phyloP scores from a whole-genome alignment of 2,888 invertebrate genomes.

The Tenodera sinensis region DNA sequence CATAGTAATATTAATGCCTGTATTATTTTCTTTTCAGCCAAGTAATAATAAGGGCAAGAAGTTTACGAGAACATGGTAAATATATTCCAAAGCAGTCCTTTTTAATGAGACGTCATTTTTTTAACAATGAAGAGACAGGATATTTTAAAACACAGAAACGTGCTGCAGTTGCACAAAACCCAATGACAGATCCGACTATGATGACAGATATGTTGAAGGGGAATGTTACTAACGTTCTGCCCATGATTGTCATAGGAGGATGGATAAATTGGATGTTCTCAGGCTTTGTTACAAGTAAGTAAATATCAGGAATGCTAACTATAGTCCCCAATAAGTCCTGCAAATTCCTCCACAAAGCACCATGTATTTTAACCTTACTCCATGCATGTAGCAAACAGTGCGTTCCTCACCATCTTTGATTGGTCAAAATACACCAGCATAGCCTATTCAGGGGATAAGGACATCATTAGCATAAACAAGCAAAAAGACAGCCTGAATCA shows the following conservation, averaged over 20 bases:
- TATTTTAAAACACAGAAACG: slow-evolving; percentile 92
- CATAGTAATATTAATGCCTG: too few species aligned
- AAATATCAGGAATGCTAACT: not conserved
- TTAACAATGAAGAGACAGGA: slow-evolving; percentile 89
- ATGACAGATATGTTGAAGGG: slow-evolving; percentile 99
- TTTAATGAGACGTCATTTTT: slow-evolving; percentile 87
- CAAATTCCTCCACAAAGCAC: too few species aligned
- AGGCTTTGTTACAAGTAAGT: slow-evolving; percentile 93
- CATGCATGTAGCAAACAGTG: too few species aligned
- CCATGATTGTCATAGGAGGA: slow-evolving; percentile 98
- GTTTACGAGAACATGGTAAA: slow-evolving; percentile 95
- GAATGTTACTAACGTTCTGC: slow-evolving; percentile 95
- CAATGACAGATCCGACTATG: slow-evolving; percentile 94
- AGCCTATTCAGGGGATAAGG: too few species aligned
- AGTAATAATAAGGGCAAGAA: slow-evolving; percentile 87
- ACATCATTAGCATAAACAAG: too few species aligned
- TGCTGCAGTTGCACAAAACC: slow-evolving; percentile 79
- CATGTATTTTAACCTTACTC: too few species aligned
- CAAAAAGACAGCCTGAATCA: too few species aligned
- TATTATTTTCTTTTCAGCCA: slow-evolving; percentile 57
- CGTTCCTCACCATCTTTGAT: too few species aligned
- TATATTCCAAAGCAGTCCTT: slow-evolving; percentile 90
- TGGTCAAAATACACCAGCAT: too few species aligned
- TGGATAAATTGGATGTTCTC: slow-evolving; percentile 99
- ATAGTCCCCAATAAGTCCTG: slow-evolving; percentile 38